Base-by-base conservation (phyloP, 2,888 invertebrate species). In the Melanostoma scalare region DNA sequence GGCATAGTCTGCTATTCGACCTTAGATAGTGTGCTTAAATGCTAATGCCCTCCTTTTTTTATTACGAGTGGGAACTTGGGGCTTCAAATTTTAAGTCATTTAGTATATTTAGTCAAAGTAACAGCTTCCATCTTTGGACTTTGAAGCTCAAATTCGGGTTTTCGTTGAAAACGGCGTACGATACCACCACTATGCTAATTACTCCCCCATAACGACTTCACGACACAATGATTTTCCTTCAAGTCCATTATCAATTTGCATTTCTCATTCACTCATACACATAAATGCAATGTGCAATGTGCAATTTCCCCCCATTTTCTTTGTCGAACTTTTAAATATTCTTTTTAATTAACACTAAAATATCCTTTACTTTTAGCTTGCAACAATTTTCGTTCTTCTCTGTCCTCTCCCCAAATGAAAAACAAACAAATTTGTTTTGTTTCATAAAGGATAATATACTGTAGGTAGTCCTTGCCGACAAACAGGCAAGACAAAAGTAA, bases 261-360 rank as follows among this genome's bases (percentile, higher is more conserved):
- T 38, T 10, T 10, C 30, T 30, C 1, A 0, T 30, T 38, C 3
- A 35, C 30, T 30, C 38, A 55, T 36, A 35, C 5, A 30, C 33
- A 52, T 50, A 35, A 3, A n/a, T 4, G 42, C 36, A 33, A 46
- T 20, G 33, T 38, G 20, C 33, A 20, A 20, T 20, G 20, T 20
- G 20, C 20, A n/a, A 6, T 5, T 6, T 53, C 35, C 2, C 30
- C 10, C 36, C 20, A 46, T 20, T 20, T n/a, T 42, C 36, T 40
- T 30, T 33, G 5, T 46, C 48, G 36, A 67, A 65, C 60, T 71
- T 3, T 36, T 71, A 71, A 67, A 60, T 65, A 81, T 81, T 75
- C 75, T 38, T 80, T 75, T 81, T 81, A 81, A 81, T 81, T 81
- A 81, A 81, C 46, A 65, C 65, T 69, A 71, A 75, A 58, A 69